phyloP scores from a whole-genome alignment of 2,888 invertebrate genomes.

The Thecocarcelia acutangulata region DNA sequence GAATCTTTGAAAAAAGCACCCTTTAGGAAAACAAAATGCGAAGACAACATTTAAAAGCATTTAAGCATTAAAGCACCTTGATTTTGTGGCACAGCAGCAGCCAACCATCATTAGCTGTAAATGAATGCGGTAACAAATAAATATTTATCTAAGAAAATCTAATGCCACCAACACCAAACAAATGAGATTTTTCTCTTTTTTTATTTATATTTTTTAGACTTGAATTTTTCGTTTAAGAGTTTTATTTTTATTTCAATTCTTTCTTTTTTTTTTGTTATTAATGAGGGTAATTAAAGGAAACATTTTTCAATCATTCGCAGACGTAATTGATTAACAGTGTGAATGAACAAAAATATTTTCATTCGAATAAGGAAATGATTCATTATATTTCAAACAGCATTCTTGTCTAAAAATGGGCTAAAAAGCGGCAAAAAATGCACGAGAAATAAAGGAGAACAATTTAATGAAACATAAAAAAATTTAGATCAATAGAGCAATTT shows the following conservation, averaged over 20 bases:
- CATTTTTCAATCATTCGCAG: conserved; percentile 17
- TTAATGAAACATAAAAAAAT: no score
- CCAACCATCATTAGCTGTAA: conserved; percentile 36
- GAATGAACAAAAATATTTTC: neutral
- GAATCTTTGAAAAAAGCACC: neutral
- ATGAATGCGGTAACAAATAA: conserved; percentile 11
- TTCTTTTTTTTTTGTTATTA: neutral
- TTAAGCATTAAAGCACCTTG: conserved; percentile 43
- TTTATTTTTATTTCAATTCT: no score
- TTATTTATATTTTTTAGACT: conserved; percentile 7
- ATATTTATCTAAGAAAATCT: conserved; percentile 37
- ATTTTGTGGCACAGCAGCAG: conserved; percentile 23
- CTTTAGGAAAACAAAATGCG: neutral
- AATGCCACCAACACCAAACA: conserved; percentile 18
- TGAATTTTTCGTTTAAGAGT: neutral
- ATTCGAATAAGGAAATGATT: conserved; percentile 4
- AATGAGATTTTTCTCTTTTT: conserved; percentile 10
- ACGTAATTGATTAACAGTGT: conserved; percentile 31
- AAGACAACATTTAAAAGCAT: conserved; percentile 24
- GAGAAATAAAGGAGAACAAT: no score
- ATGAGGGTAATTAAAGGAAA: conserved; percentile 41
- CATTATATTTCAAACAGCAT: neutral
- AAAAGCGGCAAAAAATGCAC: no score
- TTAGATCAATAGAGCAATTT: no score
- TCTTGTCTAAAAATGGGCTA: no score